Conservation (phyloP, 2,113 vertebrate genomes). For the Silurus meridionalis region DNA sequence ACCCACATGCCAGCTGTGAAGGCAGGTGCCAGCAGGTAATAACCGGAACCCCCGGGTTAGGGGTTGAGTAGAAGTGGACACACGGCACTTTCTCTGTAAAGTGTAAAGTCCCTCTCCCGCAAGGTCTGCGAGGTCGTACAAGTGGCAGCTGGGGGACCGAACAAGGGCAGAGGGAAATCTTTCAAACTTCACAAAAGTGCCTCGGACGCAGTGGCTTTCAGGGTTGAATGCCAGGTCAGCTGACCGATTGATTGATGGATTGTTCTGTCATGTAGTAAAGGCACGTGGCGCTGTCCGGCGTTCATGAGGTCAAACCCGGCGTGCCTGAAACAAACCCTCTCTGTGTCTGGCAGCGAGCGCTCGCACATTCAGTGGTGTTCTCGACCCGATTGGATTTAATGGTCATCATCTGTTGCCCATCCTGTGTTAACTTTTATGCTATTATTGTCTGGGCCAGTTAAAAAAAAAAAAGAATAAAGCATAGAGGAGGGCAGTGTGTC, state of each 20-base stretch:
- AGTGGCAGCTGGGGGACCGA: conserved; percentile 15
- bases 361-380: neutral
- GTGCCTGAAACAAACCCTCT: conserved; percentile 20
- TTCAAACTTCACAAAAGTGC: conserved; percentile 21
- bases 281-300: neutral
- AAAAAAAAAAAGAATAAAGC: neutral
- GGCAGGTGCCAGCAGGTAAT: conserved; percentile 42
- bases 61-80: conserved; percentile 11
- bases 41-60: conserved; percentile 9
- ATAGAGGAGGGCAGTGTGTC: conserved; percentile 14
- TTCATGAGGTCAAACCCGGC: neutral
- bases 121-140: neutral
- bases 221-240: conserved; percentile 38
- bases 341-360: conserved; percentile 23
- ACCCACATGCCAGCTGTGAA: neutral
- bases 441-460: conserved; percentile 4
- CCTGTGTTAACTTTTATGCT: neutral
- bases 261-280: neutral
- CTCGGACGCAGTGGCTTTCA: neutral
- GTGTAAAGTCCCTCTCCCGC: neutral
- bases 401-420: conserved; percentile 5
- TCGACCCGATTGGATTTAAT: conserved; percentile 31
- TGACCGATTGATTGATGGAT: conserved; percentile 35
- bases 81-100: conserved; percentile 14
- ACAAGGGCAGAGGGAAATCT: neutral